Evolutionary conservation across 2,888 invertebrate genomes (phyloP), one percentile per base, ranked within the genome.

Genomic region (Mactromeris polynyma): DNA sequence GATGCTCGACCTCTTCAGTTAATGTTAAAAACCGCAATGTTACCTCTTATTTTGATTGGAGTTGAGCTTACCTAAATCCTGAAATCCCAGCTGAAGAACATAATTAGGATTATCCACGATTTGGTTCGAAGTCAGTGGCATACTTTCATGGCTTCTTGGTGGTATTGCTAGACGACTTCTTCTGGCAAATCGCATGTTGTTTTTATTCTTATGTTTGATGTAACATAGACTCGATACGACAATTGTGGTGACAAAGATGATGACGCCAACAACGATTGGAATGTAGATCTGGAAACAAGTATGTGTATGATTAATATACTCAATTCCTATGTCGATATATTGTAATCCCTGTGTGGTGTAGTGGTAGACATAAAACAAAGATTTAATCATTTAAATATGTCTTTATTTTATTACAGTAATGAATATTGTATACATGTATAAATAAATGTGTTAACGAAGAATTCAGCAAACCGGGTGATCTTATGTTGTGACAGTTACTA

Each of bases 91-190:
- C 82, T 87, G 69, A 33, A 36, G 36, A 11, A 81, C 69, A 73
- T 95, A 95, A 38, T 94, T 93, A 9, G 94, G 94, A 86, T 95
- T 95, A 31, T 95, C 95, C 6, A 93, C 90, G 46, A 93, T 92
- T 17, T 93, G 92, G 38, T 93, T 80, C 4, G 93, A 89, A 2
- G 93, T 91, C 11, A 94, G 88, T 0, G 94, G 94, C 91, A 94
- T 90, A 26, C 82, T 84, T 42, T 93, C 94, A 19, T 86, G 88
- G 40, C 81, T 31, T 21, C 83, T 81, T 7, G 80, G 87, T n/a
- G 83, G 33, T 2, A 58, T 21, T 0, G 82, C 40, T 36, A 81
- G n/a, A 19, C 69, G 58, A 11, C 69, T 51, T 33, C 83, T 69
- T n/a, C 69, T 78, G 2, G 88, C 38, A 31, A 69, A 36, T 21